Conservation (phyloP, 2,113 vertebrate species). For the Marmota monax region DNA sequence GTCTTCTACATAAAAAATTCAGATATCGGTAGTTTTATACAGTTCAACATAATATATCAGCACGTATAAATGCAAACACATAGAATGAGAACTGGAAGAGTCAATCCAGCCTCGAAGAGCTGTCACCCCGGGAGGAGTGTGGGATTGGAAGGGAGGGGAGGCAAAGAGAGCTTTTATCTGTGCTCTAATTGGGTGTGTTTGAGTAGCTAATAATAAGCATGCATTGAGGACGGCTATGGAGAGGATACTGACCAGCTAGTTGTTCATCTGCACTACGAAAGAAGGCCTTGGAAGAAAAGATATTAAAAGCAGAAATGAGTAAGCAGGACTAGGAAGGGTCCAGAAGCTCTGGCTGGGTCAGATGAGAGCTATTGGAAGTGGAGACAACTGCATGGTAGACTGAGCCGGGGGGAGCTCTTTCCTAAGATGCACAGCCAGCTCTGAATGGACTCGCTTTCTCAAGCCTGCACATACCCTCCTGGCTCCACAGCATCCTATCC, state of each 20-base stretch:
- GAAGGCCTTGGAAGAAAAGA: not conserved
- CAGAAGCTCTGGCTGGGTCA: fast-evolving
- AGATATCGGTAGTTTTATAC: not conserved
- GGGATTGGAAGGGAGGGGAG: not conserved
- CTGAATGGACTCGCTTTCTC: not conserved
- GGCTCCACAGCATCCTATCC: not conserved
- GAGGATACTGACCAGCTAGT: not conserved
- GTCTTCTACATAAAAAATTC: not conserved
- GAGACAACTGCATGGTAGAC: fast-evolving
- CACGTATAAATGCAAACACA: not conserved
- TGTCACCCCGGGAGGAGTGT: fast-evolving
- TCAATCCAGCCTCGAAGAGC: fast-evolving
- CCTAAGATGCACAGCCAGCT: too few species aligned
- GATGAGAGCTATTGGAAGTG: not conserved
- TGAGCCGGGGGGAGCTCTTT: not conserved
- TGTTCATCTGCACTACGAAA: not conserved
- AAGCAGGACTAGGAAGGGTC: fast-evolving
- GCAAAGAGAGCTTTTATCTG: too few species aligned
- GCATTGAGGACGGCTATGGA: not conserved
- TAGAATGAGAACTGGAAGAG: not conserved
- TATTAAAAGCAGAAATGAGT: not conserved
- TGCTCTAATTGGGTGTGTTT: not conserved
- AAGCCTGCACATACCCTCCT: not conserved
- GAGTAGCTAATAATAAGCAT: not conserved
- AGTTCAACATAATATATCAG: not conserved